Conservation (phyloP, 1,140 invertebrate species). For the Orchesella cincta region DNA sequence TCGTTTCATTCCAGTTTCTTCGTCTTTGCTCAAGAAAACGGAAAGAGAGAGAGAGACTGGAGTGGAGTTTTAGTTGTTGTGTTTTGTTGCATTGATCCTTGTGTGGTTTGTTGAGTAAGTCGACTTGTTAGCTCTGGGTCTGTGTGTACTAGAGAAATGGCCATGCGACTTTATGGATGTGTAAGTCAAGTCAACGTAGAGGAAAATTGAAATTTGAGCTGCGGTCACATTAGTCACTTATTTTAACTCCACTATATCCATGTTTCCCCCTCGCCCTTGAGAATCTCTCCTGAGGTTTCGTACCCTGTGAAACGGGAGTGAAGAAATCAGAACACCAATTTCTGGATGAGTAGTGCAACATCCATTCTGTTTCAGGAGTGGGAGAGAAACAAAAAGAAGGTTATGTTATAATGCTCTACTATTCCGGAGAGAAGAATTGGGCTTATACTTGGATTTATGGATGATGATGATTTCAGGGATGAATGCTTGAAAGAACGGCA, state of each 20-base stretch:
- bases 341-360: background rate
- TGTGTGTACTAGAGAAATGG: conserved; percentile 32
- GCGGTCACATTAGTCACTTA: conserved; percentile 44
- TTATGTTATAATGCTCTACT: background rate
- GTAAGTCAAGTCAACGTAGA: conserved; percentile 45
- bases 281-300: background rate
- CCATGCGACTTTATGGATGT: conserved; percentile 47
- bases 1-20: background rate
- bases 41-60: background rate
- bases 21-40: background rate
- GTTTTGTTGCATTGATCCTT: background rate
- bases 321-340: conserved; percentile 9
- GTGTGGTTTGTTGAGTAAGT: conserved; percentile 3
- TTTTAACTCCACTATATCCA: background rate
- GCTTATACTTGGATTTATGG: no score
- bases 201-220: conserved; percentile 48
- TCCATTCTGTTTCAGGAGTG: conserved; percentile 1
- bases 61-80: background rate
- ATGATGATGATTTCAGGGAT: no score
- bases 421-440: no score
- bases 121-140: conserved; percentile 18
- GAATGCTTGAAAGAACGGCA: no score
- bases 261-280: background rate
- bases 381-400: background rate
- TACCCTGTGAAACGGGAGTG: background rate